Evolutionary conservation across 1,140 invertebrate genomes (phyloP).

Genomic region (Pomacea maculata): DNA sequence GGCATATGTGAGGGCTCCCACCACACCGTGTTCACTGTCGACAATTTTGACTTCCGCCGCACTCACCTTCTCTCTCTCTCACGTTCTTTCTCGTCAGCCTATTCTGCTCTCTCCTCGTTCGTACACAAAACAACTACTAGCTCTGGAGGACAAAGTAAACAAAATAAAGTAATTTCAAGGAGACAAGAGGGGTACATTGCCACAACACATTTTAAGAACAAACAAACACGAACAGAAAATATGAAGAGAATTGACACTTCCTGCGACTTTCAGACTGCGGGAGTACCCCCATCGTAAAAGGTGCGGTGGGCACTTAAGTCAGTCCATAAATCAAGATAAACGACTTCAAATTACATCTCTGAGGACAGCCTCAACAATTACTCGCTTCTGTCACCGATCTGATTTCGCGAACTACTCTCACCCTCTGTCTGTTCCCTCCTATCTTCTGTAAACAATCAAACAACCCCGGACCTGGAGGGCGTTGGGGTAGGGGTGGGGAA

Average conservation of each 20-base stretch:
- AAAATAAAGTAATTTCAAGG: not conserved
- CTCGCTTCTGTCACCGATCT: too few relatives aligned
- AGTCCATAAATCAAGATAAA: too few relatives aligned
- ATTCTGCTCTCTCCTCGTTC: not conserved
- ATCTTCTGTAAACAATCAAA: too few relatives aligned
- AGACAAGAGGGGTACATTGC: not conserved
- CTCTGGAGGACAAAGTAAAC: not conserved
- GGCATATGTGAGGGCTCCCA: not conserved
- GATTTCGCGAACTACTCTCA: too few relatives aligned
- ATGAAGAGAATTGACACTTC: not conserved
- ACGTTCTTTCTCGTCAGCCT: not conserved
- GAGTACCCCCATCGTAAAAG: too few relatives aligned
- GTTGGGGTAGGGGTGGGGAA: too few relatives aligned
- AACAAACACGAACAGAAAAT: not conserved
- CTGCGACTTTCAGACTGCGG: not conserved
- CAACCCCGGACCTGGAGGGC: too few relatives aligned
- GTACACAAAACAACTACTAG: not conserved
- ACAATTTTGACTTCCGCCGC: not conserved
- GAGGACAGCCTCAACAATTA: too few relatives aligned
- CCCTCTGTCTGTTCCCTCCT: too few relatives aligned
- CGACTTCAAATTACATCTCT: too few relatives aligned
- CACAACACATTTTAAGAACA: not conserved
- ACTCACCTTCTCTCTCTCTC: constrained; percentile 10
- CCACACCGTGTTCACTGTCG: not conserved
- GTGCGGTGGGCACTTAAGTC: too few relatives aligned